Conservation (phyloP, 2,113 vertebrate species). For the Mustelus asterias region DNA sequence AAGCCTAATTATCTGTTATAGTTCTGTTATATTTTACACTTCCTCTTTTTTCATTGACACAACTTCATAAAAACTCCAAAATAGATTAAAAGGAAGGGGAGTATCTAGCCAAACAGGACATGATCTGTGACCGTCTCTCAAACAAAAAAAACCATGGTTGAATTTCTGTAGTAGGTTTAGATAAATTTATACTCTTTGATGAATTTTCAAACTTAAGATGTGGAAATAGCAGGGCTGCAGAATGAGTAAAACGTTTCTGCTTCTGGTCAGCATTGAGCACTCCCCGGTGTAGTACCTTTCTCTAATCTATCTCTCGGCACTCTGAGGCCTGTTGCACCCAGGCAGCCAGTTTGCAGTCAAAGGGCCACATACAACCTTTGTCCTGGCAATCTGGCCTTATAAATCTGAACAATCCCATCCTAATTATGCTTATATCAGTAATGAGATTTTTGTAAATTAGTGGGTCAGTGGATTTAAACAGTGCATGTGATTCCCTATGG, state of each 20-base stretch:
- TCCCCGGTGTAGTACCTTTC: no score
- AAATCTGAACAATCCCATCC: neutral
- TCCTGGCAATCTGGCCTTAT: no score
- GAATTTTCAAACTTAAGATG: neutral
- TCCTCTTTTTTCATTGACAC: neutral
- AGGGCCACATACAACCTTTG: neutral
- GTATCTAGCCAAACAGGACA: neutral
- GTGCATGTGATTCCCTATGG: neutral
- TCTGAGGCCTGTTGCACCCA: neutral
- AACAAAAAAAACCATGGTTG: neutral
- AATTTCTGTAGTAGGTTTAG: neutral
- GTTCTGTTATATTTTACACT: neutral
- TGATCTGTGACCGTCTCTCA: neutral
- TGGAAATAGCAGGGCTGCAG: neutral
- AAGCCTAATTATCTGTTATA: neutral
- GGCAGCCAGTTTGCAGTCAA: neutral
- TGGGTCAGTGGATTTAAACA: neutral
- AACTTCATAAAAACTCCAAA: neutral
- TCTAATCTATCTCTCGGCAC: no score
- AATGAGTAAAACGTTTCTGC: neutral
- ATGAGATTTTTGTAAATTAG: neutral
- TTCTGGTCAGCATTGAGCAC: neutral
- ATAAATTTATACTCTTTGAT: neutral
- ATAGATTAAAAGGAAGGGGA: neutral
- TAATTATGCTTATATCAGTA: neutral